Evolutionary conservation across 2,888 invertebrate species (phyloP).

Genomic region (Harpalus rufipes): DNA sequence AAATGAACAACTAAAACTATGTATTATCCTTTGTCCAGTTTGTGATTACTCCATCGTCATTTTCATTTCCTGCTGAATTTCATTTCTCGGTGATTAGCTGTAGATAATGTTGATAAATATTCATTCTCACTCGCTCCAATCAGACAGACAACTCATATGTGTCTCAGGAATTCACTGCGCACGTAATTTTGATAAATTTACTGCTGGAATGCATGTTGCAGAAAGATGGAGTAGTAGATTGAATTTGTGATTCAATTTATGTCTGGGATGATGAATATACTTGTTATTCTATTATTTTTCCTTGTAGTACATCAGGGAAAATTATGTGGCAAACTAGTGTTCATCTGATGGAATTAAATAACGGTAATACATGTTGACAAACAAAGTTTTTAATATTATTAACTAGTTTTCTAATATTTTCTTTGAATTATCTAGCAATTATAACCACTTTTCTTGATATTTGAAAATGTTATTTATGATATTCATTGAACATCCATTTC

Average conservation of each 20-base stretch:
- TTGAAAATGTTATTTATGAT: too few species aligned
- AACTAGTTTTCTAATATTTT: background rate
- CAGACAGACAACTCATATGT: background rate
- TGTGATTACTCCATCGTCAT: background rate
- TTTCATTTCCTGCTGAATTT: background rate
- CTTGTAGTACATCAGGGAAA: background rate
- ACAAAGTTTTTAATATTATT: too few species aligned
- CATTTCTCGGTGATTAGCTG: background rate
- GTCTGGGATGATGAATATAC: constrained; percentile 2
- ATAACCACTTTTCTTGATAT: too few species aligned
- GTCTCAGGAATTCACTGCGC: background rate
- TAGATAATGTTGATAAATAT: constrained; percentile 9
- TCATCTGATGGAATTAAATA: background rate
- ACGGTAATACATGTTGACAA: background rate
- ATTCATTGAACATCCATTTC: background rate
- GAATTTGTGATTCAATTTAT: constrained; percentile 4
- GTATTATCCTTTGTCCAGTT: background rate
- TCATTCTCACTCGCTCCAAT: background rate
- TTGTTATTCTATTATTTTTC: constrained; percentile 1
- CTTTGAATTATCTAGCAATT: too few species aligned
- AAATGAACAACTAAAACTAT: too few species aligned
- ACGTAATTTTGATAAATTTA: constrained; percentile 16
- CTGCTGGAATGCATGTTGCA: background rate
- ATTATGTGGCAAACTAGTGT: background rate
- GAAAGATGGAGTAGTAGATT: background rate